Base-by-base conservation (phyloP, 2,888 invertebrate genomes). In the Criorhina ranunculi region DNA sequence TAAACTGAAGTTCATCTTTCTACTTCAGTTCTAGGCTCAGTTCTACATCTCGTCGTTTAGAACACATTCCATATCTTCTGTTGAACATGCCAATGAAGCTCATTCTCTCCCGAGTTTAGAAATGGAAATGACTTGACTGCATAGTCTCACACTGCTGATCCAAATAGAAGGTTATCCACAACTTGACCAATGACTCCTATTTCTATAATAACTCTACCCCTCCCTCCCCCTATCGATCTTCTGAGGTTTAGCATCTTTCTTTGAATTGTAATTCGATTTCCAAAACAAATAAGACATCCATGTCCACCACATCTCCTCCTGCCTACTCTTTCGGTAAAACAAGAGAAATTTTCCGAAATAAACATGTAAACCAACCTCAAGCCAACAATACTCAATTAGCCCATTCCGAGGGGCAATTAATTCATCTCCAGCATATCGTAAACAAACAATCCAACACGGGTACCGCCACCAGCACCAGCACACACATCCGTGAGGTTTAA, bases 351-450 rank as follows among this genome's bases (percentile, higher is more conserved):
- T 72, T 66, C 64, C 49, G 17, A 40, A 49, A 64, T 44, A 75
- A 55, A 75, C 53, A 75, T 55, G 49, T 57, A 76, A 64, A 70
- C 78, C 60, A 67, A 40, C 44, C 72, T 66, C 31, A 19, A 49
- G 40, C 57, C 31, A 51, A 82, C 82, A 82, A 72, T 79, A 51
- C 62, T 62, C 73, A 83, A 79, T 83, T 83, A 79, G 67, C 79
- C 67, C 57, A 44, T 51, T 73, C 53, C 17, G 55, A 51, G 35
- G 55, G 62, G 40, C 64, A 83, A 83, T 79, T 83, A 83, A 83
- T 83, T 78, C 66, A 78, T 78, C 40, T 72, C 67, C 57, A 70
- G 12, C 42, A 64, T 31, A 35, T 55, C 66, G 62, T 76, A 81
- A 77, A 70, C 72, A 82, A 82, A 78, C 78, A 78, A 60, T 62